phyloP scores from a whole-genome alignment of 2,113 vertebrate genomes.

The Vombatus ursinus region DNA sequence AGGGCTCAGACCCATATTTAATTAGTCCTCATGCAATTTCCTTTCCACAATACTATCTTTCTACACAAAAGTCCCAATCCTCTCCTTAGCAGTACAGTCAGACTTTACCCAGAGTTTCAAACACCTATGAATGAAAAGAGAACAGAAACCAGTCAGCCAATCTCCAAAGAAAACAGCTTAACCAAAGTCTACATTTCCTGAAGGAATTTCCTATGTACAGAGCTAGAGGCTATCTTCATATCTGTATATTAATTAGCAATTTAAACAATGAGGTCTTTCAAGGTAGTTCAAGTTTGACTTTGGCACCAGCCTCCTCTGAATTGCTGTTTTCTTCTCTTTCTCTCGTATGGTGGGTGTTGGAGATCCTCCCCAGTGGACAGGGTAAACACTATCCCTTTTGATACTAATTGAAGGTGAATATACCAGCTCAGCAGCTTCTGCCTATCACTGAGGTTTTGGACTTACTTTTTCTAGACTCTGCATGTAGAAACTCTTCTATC shows the following conservation, averaged over 20 bases:
- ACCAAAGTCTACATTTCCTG: conserved; percentile 71
- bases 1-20: not conserved
- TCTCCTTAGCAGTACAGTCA: conserved; percentile 71
- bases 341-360: conserved; percentile 47
- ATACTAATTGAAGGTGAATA: not conserved
- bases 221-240: conserved; percentile 50
- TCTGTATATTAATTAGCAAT: conserved; percentile 74
- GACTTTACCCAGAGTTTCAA: conserved; percentile 75
- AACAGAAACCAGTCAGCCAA: conserved; percentile 70
- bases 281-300: conserved; percentile 57
- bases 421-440: not conserved
- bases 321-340: conserved; percentile 54
- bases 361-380: conserved; percentile 13
- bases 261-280: conserved; percentile 70
- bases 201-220: conserved; percentile 73
- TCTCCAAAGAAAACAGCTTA: conserved; percentile 72
- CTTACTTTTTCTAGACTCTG: not conserved
- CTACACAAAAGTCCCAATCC: conserved; percentile 33
- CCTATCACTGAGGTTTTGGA: not conserved
- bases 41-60: conserved; percentile 40
- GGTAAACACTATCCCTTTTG: not conserved
- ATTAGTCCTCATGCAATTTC: conserved; percentile 18
- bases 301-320: conserved; percentile 32
- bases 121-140: conserved; percentile 76
- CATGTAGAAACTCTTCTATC: not conserved